Evolutionary conservation across 2,113 vertebrate genomes (phyloP).

Genomic region (Lophotis ruficrista): DNA sequence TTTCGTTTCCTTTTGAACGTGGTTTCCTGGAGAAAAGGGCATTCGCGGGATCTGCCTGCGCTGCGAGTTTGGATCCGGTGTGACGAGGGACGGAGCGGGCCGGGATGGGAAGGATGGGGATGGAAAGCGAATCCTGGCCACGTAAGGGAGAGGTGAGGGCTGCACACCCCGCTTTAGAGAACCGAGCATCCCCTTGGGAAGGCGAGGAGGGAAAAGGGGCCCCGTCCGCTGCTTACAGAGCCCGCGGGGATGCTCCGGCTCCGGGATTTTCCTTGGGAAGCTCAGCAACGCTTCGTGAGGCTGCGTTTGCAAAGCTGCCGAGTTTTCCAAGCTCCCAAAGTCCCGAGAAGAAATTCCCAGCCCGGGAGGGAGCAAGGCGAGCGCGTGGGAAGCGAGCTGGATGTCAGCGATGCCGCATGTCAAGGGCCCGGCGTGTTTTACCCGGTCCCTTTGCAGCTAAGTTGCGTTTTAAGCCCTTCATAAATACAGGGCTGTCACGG

Average conservation of each 20-base stretch:
- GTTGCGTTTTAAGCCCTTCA: constrained; percentile 33
- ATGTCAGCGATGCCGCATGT: accelerated
- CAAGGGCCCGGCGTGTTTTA: not conserved
- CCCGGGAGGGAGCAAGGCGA: accelerated
- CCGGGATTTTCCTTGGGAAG: not conserved
- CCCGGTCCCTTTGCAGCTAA: not conserved
- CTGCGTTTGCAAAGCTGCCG: not conserved
- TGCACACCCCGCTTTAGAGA: accelerated
- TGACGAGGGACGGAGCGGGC: not conserved
- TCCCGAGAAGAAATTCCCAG: not conserved
- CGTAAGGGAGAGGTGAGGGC: not conserved
- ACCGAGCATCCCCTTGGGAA: not conserved
- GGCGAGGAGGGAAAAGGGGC: not conserved
- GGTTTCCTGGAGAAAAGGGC: not conserved
- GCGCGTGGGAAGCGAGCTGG: not conserved
- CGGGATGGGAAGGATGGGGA: not conserved
- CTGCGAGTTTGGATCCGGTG: accelerated
- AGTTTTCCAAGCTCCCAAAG: not conserved
- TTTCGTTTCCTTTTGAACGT: not conserved
- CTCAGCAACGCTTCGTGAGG: not conserved
- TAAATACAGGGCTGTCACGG: constrained; percentile 30
- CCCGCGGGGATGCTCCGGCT: not conserved
- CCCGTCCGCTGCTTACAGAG: not conserved
- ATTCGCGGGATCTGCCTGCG: not conserved
- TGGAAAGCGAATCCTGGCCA: not conserved